Evolutionary conservation across 1,140 invertebrate species (phyloP).

Genomic region (Drosophila watanabei): DNA sequence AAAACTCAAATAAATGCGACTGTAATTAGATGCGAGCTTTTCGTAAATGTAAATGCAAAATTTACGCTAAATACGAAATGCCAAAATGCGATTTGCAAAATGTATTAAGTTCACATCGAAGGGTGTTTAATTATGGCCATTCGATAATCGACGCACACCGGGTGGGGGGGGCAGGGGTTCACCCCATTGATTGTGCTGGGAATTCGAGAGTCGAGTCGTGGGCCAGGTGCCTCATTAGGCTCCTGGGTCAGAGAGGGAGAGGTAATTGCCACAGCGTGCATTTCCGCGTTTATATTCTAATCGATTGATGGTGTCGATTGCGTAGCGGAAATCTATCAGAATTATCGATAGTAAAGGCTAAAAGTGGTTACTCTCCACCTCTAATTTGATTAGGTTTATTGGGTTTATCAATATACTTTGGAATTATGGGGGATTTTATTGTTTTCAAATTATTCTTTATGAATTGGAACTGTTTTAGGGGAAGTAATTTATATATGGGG

Average conservation of each 20-base stretch:
- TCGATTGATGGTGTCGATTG: constrained; percentile 7
- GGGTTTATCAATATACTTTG: not conserved
- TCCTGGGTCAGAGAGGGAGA: not conserved
- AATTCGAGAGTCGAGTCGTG: not conserved
- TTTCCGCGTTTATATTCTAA: constrained; percentile 1
- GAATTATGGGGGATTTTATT: not conserved
- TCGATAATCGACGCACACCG: constrained; percentile 17
- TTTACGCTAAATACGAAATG: not conserved
- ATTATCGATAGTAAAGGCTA: not conserved
- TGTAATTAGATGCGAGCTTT: constrained; percentile 26
- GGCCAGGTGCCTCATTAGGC: constrained; percentile 11
- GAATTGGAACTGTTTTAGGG: no score
- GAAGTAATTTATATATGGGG: no score
- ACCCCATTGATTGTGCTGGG: constrained; percentile 13
- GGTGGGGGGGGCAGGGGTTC: not conserved
- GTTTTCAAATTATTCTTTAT: no score
- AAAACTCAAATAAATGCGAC: constrained; percentile 17
- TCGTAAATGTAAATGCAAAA: constrained; percentile 8
- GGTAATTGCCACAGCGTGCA: not conserved
- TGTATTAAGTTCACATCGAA: constrained; percentile 27
- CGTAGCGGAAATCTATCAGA: not conserved
- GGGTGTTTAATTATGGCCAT: constrained; percentile 42
- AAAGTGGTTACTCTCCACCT: not conserved
- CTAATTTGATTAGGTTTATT: not conserved
- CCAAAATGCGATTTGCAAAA: constrained; percentile 15